phyloP scores from a whole-genome alignment of 2,113 vertebrate species.

The Chrysochloris asiatica region DNA sequence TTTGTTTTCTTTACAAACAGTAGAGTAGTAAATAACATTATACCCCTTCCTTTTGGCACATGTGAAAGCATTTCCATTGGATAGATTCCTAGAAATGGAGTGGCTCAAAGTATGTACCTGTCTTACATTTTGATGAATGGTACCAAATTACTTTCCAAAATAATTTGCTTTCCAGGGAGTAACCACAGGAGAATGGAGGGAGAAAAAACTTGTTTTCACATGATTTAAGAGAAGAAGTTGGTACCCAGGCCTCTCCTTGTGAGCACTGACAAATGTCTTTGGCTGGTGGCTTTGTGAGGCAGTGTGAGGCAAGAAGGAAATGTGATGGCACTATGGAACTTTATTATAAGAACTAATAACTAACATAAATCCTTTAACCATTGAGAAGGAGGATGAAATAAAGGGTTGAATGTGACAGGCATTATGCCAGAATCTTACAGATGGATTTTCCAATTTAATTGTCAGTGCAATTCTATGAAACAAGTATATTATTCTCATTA shows the following conservation, averaged over 20 bases:
- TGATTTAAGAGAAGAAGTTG: constrained; percentile 17
- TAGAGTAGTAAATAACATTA: neutral
- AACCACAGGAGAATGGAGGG: neutral
- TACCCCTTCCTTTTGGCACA: neutral
- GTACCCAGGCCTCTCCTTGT: neutral
- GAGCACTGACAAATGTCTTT: neutral
- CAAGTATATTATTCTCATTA: neutral
- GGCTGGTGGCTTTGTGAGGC: neutral
- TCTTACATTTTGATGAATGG: neutral
- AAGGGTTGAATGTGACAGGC: neutral
- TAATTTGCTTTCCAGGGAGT: constrained; percentile 35
- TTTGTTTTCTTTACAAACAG: neutral
- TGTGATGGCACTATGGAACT: neutral
- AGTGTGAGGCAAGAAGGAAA: neutral
- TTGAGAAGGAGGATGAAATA: neutral
- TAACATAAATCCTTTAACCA: neutral
- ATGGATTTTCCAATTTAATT: constrained; percentile 22
- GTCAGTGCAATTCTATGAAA: neutral
- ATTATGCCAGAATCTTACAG: neutral
- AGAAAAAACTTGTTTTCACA: neutral
- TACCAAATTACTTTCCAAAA: constrained; percentile 31
- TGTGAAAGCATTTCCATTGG: neutral
- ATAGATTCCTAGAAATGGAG: constrained; percentile 4
- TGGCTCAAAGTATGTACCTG: neutral
- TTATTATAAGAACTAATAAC: neutral